Evolutionary conservation across 2,113 vertebrate species (phyloP).

Genomic region (Poecilia latipinna): DNA sequence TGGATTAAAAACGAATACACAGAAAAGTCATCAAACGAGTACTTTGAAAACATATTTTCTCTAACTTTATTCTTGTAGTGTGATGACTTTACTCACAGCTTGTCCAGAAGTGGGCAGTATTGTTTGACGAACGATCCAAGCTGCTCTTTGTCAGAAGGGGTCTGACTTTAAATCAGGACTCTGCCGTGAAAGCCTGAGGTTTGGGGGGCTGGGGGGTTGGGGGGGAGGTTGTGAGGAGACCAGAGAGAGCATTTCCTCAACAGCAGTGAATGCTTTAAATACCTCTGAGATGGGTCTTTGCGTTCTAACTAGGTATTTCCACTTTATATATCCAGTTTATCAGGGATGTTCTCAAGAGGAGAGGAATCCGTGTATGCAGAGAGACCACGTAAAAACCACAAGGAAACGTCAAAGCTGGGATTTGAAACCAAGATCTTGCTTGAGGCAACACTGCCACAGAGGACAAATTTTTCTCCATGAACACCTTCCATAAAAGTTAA

Average conservation of each 20-base stretch:
- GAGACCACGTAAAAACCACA: too few species aligned
- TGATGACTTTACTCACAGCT: not conserved
- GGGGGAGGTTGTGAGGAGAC: not conserved
- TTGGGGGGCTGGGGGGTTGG: not conserved
- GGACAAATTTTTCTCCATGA: too few species aligned
- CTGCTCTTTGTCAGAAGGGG: not conserved
- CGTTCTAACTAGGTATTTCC: not conserved
- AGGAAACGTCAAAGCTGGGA: too few species aligned
- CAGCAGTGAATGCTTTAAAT: not conserved
- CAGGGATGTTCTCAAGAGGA: too few species aligned
- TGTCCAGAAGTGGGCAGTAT: constrained; percentile 49
- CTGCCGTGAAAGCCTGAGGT: not conserved
- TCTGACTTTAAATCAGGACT: not conserved
- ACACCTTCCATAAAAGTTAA: too few species aligned
- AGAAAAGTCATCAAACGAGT: too few species aligned
- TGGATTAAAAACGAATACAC: too few species aligned
- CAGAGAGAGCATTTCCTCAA: not conserved
- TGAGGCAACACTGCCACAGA: too few species aligned
- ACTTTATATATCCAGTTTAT: not conserved
- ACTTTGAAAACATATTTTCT: not conserved
- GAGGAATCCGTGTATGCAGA: too few species aligned
- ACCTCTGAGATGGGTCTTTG: not conserved
- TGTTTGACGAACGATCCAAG: not conserved
- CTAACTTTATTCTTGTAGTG: not conserved
- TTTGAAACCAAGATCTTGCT: too few species aligned